Conservation (phyloP, 2,888 invertebrate species). For the Nemotelus nigrinus region DNA sequence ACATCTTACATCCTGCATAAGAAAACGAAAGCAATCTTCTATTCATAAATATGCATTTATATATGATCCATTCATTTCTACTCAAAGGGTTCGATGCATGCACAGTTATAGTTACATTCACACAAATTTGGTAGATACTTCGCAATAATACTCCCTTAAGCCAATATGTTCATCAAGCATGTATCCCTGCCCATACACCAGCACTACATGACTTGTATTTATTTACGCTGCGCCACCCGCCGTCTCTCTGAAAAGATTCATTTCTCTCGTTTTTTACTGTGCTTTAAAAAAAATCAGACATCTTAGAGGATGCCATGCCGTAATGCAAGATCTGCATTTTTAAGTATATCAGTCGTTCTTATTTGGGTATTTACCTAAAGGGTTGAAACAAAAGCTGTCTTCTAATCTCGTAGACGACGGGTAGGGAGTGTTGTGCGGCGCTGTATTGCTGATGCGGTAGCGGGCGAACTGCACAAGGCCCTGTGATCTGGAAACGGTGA, state of each 20-base stretch:
- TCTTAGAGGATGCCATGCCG: conserved; percentile 47
- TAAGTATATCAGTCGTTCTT: conserved; percentile 50
- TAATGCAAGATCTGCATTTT: conserved; percentile 51
- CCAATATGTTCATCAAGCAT: conserved; percentile 9
- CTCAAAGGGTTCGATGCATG: too few species aligned
- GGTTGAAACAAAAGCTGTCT: conserved; percentile 47
- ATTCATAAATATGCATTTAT: too few species aligned
- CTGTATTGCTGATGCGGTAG: background rate
- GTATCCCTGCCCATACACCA: conserved; percentile 30
- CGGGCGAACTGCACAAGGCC: conserved; percentile 39
- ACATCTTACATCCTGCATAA: too few species aligned
- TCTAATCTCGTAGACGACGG: conserved; percentile 36
- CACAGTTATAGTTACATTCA: too few species aligned
- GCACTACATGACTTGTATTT: conserved; percentile 8
- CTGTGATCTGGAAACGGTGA: conserved; percentile 50
- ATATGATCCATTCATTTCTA: too few species aligned
- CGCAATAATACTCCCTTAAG: conserved; percentile 25
- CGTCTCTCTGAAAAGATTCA: background rate
- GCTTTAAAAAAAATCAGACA: conserved; percentile 47
- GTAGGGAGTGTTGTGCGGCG: background rate
- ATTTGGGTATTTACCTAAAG: conserved; percentile 52
- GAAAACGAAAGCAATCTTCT: too few species aligned
- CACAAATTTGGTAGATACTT: conserved; percentile 10
- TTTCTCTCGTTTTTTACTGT: conserved; percentile 35
- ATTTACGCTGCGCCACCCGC: conserved; percentile 13